Percentiles rank a stretch among this genome's conserved stretches.
Conservation (phyloP, 2,888 invertebrate species). For the Drosophila neotestacea region DNA sequence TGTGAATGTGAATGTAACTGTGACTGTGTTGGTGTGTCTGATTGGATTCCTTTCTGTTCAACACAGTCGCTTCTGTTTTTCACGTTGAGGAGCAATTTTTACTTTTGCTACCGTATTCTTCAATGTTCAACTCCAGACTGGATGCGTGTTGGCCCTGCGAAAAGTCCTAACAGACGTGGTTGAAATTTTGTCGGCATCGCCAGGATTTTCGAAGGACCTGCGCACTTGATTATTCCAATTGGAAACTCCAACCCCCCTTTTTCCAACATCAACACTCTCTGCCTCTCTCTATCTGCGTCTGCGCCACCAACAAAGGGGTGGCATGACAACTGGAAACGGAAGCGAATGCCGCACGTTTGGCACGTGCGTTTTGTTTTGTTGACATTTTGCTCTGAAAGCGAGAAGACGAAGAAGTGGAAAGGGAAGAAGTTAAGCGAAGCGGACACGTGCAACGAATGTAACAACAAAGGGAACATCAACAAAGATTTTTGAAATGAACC, state of each 20-base stretch:
- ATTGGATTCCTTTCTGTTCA: constrained; percentile 72
- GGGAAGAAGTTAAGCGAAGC: background rate
- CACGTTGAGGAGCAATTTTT: constrained; percentile 65
- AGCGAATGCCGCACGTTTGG: constrained; percentile 35
- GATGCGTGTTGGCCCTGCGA: constrained; percentile 72
- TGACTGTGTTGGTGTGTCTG: constrained; percentile 64
- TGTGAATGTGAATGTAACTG: constrained; percentile 42
- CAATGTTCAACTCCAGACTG: constrained; percentile 84
- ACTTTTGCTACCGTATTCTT: constrained; percentile 83
- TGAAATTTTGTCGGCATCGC: constrained; percentile 57
- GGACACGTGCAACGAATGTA: constrained; percentile 54
- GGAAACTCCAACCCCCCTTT: constrained; percentile 46
- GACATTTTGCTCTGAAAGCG: constrained; percentile 51
- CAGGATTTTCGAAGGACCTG: constrained; percentile 84
- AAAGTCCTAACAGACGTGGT: constrained; percentile 78
- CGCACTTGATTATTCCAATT: constrained; percentile 80
- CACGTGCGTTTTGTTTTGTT: constrained; percentile 77
- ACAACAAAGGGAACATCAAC: constrained; percentile 8
- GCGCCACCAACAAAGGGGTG: constrained; percentile 52
- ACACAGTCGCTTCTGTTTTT: constrained; percentile 63
- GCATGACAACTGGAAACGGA: constrained; percentile 46
- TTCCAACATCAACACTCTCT: constrained; percentile 6
- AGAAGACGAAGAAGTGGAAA: background rate
- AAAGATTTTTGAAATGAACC: constrained; percentile 3
- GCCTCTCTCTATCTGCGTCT: constrained; percentile 28